These are phyloP conservation scores for Cheilosia vulpina DNA, from an alignment of 2,888 invertebrate genomes.

Conservation along the genomic window DNA sequence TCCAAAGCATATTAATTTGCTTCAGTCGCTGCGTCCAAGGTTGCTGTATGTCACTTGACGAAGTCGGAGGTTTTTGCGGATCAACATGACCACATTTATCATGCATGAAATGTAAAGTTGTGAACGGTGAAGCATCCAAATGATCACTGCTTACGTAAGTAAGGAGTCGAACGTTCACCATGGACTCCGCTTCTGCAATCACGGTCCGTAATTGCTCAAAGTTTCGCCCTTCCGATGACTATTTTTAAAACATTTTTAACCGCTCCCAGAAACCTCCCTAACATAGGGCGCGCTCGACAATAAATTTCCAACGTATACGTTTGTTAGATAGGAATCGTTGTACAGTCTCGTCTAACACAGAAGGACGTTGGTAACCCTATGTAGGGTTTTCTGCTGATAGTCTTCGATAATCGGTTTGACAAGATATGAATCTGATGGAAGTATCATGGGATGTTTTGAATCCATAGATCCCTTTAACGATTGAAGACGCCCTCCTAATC, in stretches of 20 bases:
- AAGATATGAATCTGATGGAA: constrained; percentile 7
- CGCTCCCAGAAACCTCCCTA: constrained; percentile 38
- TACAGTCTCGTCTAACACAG: constrained; percentile 9
- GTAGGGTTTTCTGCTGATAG: constrained; percentile 20
- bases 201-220: constrained; percentile 44
- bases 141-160: constrained; percentile 45
- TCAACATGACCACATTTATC: not conserved
- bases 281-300: constrained; percentile 34
- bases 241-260: constrained; percentile 55
- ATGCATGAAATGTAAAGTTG: too few relatives aligned
- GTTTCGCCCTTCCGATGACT: constrained; percentile 41
- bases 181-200: constrained; percentile 37
- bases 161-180: constrained; percentile 40
- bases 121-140: constrained; percentile 1
- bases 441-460: constrained; percentile 22
- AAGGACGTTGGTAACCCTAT: constrained; percentile 16
- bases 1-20: constrained; percentile 2
- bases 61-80: not conserved
- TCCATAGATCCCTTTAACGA: not conserved
- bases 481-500: constrained; percentile 17
- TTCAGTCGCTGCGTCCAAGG: not conserved
- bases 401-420: constrained; percentile 31
- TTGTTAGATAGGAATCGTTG: constrained; percentile 36
- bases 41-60: not conserved
- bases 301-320: constrained; percentile 47